Evolutionary conservation across 2,113 vertebrate species (phyloP).

Genomic region (Seriola dumerili): DNA sequence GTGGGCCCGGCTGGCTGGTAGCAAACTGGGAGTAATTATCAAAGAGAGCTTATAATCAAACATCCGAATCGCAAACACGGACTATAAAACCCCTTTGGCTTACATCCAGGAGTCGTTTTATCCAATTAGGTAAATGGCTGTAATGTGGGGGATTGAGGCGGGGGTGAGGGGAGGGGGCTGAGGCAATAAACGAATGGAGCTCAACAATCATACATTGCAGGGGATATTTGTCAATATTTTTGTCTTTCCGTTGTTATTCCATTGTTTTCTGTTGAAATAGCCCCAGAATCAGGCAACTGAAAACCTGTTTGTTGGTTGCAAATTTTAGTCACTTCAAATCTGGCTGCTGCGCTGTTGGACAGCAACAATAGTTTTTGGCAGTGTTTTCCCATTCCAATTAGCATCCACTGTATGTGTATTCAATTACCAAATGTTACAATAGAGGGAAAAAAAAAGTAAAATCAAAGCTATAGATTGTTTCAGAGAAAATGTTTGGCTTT

Average conservation of each 20-base stretch:
- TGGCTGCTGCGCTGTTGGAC: slow-evolving; percentile 25
- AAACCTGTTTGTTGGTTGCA: slow-evolving; percentile 52
- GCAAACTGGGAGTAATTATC: slow-evolving; percentile 85
- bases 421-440: slow-evolving; percentile 57
- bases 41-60: slow-evolving; percentile 86
- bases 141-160: slow-evolving; percentile 72
- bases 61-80: slow-evolving; percentile 84
- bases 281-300: slow-evolving; percentile 24
- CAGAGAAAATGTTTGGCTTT: slow-evolving; percentile 27
- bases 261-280: slow-evolving; percentile 56
- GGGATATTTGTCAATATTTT: slow-evolving; percentile 72
- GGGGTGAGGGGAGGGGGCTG: slow-evolving; percentile 41
- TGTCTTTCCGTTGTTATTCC: slow-evolving; percentile 48
- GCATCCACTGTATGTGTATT: slow-evolving; percentile 43
- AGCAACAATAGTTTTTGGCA: slow-evolving; percentile 52
- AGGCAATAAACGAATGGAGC: slow-evolving; percentile 77
- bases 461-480: slow-evolving; percentile 30
- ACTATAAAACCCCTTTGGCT: slow-evolving; percentile 84
- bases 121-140: slow-evolving; percentile 86
- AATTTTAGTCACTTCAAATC: slow-evolving; percentile 44
- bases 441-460: neutral
- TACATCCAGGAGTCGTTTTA: slow-evolving; percentile 85
- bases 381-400: slow-evolving; percentile 51
- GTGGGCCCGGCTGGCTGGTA: slow-evolving; percentile 75
- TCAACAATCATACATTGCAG: slow-evolving; percentile 66